Percentiles rank a stretch among this genome's conserved stretches.
Conservation (phyloP, 2,888 invertebrate species). For the Callyntrura guangdongensis region DNA sequence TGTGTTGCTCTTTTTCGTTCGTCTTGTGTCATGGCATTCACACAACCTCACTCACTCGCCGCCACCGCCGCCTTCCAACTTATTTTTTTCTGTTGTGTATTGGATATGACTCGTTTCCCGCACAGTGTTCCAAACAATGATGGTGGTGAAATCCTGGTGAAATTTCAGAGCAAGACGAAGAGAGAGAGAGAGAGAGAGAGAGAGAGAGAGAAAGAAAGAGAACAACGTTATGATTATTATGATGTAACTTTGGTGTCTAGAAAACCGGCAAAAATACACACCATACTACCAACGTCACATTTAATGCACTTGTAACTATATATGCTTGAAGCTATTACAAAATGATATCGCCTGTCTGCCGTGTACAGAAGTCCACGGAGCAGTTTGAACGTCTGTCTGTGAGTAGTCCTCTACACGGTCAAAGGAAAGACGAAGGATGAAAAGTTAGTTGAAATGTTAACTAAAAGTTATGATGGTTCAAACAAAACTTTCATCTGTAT, state of each 20-base stretch:
- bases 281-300: constrained; percentile 39
- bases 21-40: constrained; percentile 23
- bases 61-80: background rate
- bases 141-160: constrained; percentile 60
- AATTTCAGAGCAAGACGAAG: constrained; percentile 46
- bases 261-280: constrained; percentile 67
- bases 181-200: constrained; percentile 4
- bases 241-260: constrained; percentile 72
- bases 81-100: background rate
- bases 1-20: constrained; percentile 17
- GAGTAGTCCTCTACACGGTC: background rate
- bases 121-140: background rate
- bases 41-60: background rate
- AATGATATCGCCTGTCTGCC: background rate
- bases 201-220: background rate
- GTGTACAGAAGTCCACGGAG: background rate
- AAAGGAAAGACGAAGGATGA: constrained; percentile 35
- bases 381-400: constrained; percentile 8
- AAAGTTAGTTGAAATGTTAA: constrained; percentile 63
- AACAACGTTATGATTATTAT: constrained; percentile 70
- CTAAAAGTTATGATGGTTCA: constrained; percentile 62
- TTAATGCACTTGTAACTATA: constrained; percentile 41
- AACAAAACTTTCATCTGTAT: constrained; percentile 51
- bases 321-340: constrained; percentile 29
- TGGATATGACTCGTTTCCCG: background rate